Conservation (phyloP, 35 echinoderm and acorn worm species). For the Heliocidaris erythrogramma region DNA sequence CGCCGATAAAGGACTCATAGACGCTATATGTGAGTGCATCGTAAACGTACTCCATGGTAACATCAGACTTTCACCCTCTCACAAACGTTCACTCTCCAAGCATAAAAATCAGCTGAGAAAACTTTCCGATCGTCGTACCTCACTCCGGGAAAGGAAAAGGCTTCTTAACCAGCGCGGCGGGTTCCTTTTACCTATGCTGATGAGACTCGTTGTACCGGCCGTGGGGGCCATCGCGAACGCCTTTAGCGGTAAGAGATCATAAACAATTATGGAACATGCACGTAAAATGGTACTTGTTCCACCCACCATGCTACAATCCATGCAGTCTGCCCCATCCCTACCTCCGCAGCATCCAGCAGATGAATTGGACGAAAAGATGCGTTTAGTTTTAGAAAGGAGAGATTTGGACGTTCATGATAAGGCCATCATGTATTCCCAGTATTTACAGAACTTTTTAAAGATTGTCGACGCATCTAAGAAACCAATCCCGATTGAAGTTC, state of each 20-base stretch:
- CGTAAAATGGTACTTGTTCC: slow-evolving; percentile 47
- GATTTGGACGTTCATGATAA: slow-evolving; percentile 47
- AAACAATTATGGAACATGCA: slow-evolving; percentile 29
- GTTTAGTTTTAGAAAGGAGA: slow-evolving; percentile 31
- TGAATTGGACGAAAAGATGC: slow-evolving; percentile 45
- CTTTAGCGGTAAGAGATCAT: slow-evolving; percentile 26
- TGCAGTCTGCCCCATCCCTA: not conserved
- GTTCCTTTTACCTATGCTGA: slow-evolving; percentile 36
- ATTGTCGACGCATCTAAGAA: not conserved
- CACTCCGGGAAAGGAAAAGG: slow-evolving; percentile 32
- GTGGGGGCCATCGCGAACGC: slow-evolving; percentile 32
- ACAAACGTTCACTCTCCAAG: slow-evolving; percentile 27
- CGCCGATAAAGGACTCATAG: not conserved
- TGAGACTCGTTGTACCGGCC: slow-evolving; percentile 28
- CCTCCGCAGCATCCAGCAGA: not conserved
- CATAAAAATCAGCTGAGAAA: slow-evolving; percentile 34
- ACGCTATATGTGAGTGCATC: slow-evolving; percentile 36
- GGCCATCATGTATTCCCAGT: slow-evolving; percentile 20
- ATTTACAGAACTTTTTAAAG: slow-evolving; percentile 30
- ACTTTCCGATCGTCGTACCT: slow-evolving; percentile 39
- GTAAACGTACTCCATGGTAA: slow-evolving; percentile 44
- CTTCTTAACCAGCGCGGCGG: slow-evolving; percentile 54
- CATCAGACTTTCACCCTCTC: slow-evolving; percentile 45
- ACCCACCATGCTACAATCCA: not conserved
- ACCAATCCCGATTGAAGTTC: slow-evolving; percentile 21